These are phyloP conservation scores for Zingel zingel DNA, from an alignment of 2,113 vertebrate species.

Conservation along the genomic window DNA sequence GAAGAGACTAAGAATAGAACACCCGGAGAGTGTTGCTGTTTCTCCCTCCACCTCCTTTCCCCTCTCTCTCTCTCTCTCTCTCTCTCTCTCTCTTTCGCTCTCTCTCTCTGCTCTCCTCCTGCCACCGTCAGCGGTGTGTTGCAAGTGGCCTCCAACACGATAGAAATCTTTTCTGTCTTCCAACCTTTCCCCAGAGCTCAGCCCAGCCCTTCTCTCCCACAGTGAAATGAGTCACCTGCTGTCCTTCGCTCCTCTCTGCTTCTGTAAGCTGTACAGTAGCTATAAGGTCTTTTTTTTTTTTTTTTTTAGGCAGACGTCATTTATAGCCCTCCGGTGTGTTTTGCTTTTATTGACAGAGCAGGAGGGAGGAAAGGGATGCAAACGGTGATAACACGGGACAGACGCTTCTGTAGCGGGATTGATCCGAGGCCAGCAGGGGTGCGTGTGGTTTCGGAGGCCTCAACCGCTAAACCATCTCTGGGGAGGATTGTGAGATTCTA, in stretches of 20 bases:
- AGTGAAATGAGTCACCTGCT: conserved; percentile 76
- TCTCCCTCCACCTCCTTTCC: conserved; percentile 60
- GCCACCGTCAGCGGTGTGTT: conserved; percentile 62
- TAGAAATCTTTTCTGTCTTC: conserved; percentile 60
- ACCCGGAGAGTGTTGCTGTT: conserved; percentile 73
- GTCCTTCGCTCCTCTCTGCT: conserved; percentile 23
- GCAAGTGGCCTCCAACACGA: conserved; percentile 71
- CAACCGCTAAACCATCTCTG: conserved; percentile 60
- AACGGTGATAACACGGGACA: conserved; percentile 57
- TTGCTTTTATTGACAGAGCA: conserved; percentile 54
- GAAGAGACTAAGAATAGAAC: conserved; percentile 81
- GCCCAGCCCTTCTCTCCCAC: conserved; percentile 62
- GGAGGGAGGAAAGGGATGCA: conserved; percentile 32
- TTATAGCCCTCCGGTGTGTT: conserved; percentile 37
- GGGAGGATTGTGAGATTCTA: conserved; percentile 48
- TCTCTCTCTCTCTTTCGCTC: conserved; percentile 49
- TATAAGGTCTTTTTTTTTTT: conserved; percentile 33
- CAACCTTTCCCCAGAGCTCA: conserved; percentile 58
- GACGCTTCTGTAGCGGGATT: conserved; percentile 62
- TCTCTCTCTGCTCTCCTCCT: conserved; percentile 59
- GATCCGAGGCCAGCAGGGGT: conserved; percentile 65
- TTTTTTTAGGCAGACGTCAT: conserved; percentile 27
- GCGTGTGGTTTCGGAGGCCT: conserved; percentile 56
- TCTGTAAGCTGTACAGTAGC: conserved; percentile 30
- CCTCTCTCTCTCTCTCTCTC: conserved; percentile 39